Evolutionary conservation across 1,140 invertebrate species (phyloP), one percentile per base, ranked within the genome.

Genomic region (Stegodyphus mimosarum): DNA sequence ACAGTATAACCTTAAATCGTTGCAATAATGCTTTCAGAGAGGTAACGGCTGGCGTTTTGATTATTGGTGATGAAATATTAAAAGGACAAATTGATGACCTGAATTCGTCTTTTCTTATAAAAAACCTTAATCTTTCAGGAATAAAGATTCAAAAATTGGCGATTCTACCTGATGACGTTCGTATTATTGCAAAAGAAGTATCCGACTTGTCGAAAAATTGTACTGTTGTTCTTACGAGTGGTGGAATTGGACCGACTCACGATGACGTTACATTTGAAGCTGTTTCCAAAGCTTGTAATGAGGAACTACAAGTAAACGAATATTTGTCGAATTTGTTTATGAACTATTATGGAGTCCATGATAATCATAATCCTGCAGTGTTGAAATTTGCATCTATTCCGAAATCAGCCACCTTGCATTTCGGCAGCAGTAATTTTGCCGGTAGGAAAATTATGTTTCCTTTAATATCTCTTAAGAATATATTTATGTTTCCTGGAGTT

Each of bases 231-330:
- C 92, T 96, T 64, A 96, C 95, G 2, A 93, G 94, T 6, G 95
- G 95, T 66, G 95, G 95, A 52, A 93, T 96, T 88, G 95, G 95
- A 52, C 95, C 95, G 11, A 96, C 95, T 60, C 95, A 96, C 90
- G 95, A 96, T 91, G 95, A 96, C 90, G 91, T 95, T 81, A 96
- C 95, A n/a, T 96, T 94, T 91, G 93, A 94, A 92, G 95, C 93
- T 91, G 90, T 96, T 15, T 94, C 94, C 9, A 92, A 92, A 90
- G 95, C 94, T 7, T 96, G 96, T 90, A 89, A 91, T 87, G 92
- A 94, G 78, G 89, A 89, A 7, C 87, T 95, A 33, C 89, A 91
- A 66, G 89, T 92, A 71, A 92, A 95, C 89, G 91, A 63, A 55
- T 52, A 75, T 55, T 50, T 84, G 10, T 55, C 18, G 13, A 50